Base-by-base conservation (phyloP, 2,888 invertebrate genomes). In the Sisyra terminalis region DNA sequence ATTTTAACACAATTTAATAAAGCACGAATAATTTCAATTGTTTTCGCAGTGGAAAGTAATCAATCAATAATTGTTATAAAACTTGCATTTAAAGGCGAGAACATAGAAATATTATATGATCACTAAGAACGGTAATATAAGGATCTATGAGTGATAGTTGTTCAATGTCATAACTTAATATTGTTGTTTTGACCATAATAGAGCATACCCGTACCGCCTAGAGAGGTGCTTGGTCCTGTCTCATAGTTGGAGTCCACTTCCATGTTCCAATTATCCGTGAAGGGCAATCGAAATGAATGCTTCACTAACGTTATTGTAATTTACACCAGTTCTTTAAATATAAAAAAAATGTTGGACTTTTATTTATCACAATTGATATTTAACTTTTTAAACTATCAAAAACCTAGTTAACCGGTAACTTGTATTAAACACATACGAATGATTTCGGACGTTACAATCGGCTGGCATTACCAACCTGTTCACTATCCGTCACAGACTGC, bases 231-330 rank as follows among this genome's bases (percentile, higher is more conserved):
- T 16, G 37, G 37, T 18, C 37, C 37, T 18, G 37, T n/a, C 11
- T 37, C 37, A 37, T 37, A 37, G 18, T n/a, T 37, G 15, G 37
- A 18, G 16, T 37, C 37, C 11, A 37, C 37, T 18, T 37, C 37
- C 37, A 37, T 37, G 18, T 37, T 37, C 37, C 37, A 37, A 16
- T 37, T 37, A 37, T 37, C 37, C 37, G 37, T 37, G 37, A 37
- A 37, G 37, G 37, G 37, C 37, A 37, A 37, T 11, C 17, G 37
- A 15, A 36, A 15, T 14, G 36, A n/a, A 24, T 24, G 24, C 24
- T 24, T 24, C 24, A 24, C 24, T 24, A 7, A 24, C 7, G 3
- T 24, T 24, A 24, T 24, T 24, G 24, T 24, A 24, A 24, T 24
- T 24, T 7, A 24, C 24, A 24, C 24, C 24, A 24, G 5, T 7